These are phyloP conservation scores for Meteorus colon DNA, from an alignment of 2,888 invertebrate species.

Conservation along the genomic window DNA sequence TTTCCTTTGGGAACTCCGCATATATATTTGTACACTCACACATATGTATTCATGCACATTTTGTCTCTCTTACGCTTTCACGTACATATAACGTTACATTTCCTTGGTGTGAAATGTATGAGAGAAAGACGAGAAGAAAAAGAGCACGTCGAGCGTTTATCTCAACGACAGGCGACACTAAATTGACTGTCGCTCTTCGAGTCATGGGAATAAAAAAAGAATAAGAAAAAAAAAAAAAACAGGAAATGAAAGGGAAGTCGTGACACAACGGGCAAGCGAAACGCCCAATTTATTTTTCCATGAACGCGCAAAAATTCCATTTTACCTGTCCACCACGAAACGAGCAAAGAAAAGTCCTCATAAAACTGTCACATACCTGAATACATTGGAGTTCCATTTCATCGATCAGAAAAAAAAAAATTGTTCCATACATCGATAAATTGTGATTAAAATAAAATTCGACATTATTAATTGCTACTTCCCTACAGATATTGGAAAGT, in stretches of 20 bases:
- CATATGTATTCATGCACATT: not conserved
- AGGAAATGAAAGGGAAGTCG: constrained; percentile 20
- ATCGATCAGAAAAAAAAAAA: not conserved
- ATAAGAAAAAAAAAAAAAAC: not conserved
- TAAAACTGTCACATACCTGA: constrained; percentile 7
- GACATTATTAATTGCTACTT: not conserved
- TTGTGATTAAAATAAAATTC: not conserved
- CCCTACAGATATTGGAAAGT: too few species aligned
- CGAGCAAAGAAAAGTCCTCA: constrained; percentile 6
- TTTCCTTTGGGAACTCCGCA: constrained; percentile 37
- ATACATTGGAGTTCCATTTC: constrained; percentile 10
- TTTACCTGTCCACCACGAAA: constrained; percentile 6
- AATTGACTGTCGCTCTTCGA: constrained; percentile 44
- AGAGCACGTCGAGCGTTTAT: constrained; percentile 38
- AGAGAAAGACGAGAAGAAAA: constrained; percentile 16
- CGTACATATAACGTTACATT: not conserved
- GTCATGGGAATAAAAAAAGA: constrained; percentile 5
- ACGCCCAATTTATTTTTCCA: constrained; percentile 38
- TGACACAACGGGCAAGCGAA: constrained; percentile 26
- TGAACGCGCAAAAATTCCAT: constrained; percentile 42
- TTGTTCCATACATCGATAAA: not conserved
- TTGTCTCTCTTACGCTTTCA: not conserved
- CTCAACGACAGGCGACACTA: constrained; percentile 38
- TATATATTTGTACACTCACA: not conserved
- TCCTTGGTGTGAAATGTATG: constrained; percentile 24